Evolutionary conservation across 2,888 invertebrate genomes (phyloP), one percentile per base, ranked within the genome.

Genomic region (Drosophila merina): DNA sequence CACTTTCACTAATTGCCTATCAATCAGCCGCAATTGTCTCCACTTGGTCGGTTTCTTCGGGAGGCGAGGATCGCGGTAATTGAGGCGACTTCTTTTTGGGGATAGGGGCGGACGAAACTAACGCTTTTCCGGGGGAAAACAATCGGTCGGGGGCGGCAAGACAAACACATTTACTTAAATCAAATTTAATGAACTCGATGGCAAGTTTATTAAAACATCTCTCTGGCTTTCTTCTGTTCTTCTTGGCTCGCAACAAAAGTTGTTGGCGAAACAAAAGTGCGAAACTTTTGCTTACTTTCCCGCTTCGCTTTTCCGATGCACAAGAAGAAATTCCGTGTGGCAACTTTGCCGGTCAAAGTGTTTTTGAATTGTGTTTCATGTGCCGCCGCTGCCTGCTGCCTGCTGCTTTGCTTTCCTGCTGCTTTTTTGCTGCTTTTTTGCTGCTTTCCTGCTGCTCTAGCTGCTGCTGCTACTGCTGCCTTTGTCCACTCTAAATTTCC

Each of bases 281-380:
- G 57, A 51, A 54, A 57, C 52, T 67, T 69, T 55, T 73, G 77
- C 72, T 78, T 77, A 73, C 58, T 68, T 68, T 76, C 54, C 40
- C 57, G 50, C 56, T 30, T 42, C 40, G 40, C 51, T 52, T 52
- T 67, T 58, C 42, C 62, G 54, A 62, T 81, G 82, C 75, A 82
- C 86, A 80, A 76, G 86, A 86, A 80, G 85, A 76, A 80, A 80
- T 76, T 84, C 87, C 88, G 89, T 89, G 89, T 89, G 82, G 83
- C 82, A 84, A 88, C 89, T 89, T 88, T 89, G 90, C 89, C 89
- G 89, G 89, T 83, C 90, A 85, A 89, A 89, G 88, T 89, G 86
- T 89, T 89, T 89, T 88, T 89, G 90, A 90, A 85, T 89, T 82
- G 82, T 77, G 84, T 86, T 89, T 81, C 86, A 82, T 78, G 85